These are phyloP conservation scores for Sialia sialis DNA, from an alignment of 2,113 vertebrate species.

Conservation along the genomic window DNA sequence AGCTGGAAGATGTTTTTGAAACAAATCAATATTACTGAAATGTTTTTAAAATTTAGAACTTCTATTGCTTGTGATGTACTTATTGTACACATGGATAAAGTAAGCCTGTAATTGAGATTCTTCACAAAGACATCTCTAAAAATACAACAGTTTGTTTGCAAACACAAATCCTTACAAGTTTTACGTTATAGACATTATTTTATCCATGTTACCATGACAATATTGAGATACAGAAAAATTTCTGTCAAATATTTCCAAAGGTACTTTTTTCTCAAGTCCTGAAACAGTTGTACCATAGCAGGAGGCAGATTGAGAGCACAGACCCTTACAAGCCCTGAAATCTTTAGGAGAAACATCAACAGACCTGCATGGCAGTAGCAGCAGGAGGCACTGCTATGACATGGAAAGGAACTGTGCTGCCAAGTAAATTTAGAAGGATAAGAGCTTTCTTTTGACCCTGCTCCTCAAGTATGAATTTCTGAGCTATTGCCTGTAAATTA, in stretches of 20 bases:
- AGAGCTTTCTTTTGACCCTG: conserved; percentile 34
- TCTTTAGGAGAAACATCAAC: neutral
- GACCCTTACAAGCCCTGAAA: neutral
- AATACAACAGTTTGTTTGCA: neutral
- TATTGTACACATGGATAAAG: neutral
- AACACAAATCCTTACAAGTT: neutral
- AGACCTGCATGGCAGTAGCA: neutral
- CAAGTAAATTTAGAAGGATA: neutral
- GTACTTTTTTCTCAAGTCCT: neutral
- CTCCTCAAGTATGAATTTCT: conserved; percentile 28
- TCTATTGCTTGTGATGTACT: neutral
- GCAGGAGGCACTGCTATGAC: conserved; percentile 36
- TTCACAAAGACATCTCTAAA: neutral
- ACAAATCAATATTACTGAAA: neutral
- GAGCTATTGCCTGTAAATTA: conserved; percentile 42
- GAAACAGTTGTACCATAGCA: neutral
- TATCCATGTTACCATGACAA: neutral
- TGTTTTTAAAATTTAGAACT: neutral
- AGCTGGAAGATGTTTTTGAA: neutral
- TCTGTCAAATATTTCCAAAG: neutral
- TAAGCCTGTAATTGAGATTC: neutral
- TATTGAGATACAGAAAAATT: neutral
- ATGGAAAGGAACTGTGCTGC: neutral
- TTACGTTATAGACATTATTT: neutral
- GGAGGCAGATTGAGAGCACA: neutral